phyloP scores from a whole-genome alignment of 2,888 invertebrate genomes.

The Encarsia formosa region DNA sequence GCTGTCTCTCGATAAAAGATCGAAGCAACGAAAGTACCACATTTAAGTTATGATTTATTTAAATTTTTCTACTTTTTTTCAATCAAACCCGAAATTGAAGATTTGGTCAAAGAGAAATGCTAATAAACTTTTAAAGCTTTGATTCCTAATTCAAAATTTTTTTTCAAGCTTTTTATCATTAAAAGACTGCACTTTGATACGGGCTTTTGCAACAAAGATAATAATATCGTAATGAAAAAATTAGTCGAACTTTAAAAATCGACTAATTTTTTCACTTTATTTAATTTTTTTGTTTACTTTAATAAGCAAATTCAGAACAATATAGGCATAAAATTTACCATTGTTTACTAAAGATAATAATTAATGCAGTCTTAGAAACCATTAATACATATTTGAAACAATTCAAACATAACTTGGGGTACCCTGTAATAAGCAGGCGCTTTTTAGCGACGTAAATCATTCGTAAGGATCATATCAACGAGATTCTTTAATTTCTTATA shows the following conservation, averaged over 20 bases:
- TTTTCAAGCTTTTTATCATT: constrained; percentile 11
- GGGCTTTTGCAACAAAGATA: constrained; percentile 22
- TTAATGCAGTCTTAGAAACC: constrained; percentile 25
- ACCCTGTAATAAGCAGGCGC: constrained; percentile 42
- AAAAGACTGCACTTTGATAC: constrained; percentile 25
- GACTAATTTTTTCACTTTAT: constrained; percentile 24
- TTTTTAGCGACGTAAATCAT: constrained; percentile 12
- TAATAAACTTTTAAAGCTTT: constrained; percentile 10
- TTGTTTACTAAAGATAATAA: constrained; percentile 27
- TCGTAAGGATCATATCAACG: not conserved
- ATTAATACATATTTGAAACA: constrained; percentile 37
- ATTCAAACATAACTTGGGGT: constrained; percentile 43
- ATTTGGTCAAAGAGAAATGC: not conserved
- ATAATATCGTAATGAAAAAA: constrained; percentile 19
- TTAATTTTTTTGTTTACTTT: constrained; percentile 15
- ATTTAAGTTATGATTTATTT: constrained; percentile 13
- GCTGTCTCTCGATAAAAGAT: constrained; percentile 42
- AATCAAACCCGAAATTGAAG: not conserved
- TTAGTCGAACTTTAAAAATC: constrained; percentile 16
- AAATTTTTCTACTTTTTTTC: too few relatives aligned
- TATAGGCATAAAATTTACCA: constrained; percentile 13
- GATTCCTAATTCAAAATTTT: constrained; percentile 2
- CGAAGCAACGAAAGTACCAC: constrained; percentile 18
- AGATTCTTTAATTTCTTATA: constrained; percentile 20
- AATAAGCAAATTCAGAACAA: constrained; percentile 26